Conservation (phyloP, 2,888 invertebrate genomes). For the Drosophila eohydei region DNA sequence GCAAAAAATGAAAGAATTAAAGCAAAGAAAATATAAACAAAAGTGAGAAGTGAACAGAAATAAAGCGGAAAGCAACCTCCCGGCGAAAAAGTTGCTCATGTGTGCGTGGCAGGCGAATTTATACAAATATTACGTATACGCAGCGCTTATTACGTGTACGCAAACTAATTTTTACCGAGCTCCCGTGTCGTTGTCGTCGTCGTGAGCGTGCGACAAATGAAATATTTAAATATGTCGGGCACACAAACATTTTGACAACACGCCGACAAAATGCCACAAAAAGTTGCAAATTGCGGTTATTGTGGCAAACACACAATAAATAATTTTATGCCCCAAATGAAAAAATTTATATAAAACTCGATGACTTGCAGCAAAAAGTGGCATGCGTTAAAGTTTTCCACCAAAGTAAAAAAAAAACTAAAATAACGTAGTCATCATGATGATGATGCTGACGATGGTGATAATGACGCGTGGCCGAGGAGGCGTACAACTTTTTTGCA, state of each 20-base stretch:
- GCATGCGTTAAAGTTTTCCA: slow-evolving; percentile 68
- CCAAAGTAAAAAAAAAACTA: slow-evolving; percentile 30
- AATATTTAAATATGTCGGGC: slow-evolving; percentile 75
- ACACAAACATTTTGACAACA: slow-evolving; percentile 77
- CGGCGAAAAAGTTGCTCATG: slow-evolving; percentile 10
- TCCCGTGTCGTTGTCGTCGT: background rate
- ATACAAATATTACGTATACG: slow-evolving; percentile 33
- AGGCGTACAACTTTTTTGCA: slow-evolving; percentile 44
- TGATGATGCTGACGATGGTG: slow-evolving; percentile 17
- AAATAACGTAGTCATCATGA: slow-evolving; percentile 48
- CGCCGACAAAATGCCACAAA: slow-evolving; percentile 78
- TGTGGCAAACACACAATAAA: slow-evolving; percentile 70
- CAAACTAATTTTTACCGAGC: slow-evolving; percentile 45
- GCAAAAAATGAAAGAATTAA: slow-evolving; percentile 44
- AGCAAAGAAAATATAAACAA: slow-evolving; percentile 2
- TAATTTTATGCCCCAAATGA: slow-evolving; percentile 48
- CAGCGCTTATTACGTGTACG: slow-evolving; percentile 16
- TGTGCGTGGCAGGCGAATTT: slow-evolving; percentile 12
- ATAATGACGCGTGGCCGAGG: slow-evolving; percentile 5
- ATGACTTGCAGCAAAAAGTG: slow-evolving; percentile 68
- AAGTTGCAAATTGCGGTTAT: slow-evolving; percentile 80
- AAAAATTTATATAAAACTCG: slow-evolving; percentile 14
- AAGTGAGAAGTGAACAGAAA: slow-evolving; percentile 7
- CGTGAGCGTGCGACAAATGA: slow-evolving; percentile 67
- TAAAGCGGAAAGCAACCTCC: slow-evolving; percentile 13